phyloP scores from a whole-genome alignment of 2,888 invertebrate genomes.

The Beris morrisii region DNA sequence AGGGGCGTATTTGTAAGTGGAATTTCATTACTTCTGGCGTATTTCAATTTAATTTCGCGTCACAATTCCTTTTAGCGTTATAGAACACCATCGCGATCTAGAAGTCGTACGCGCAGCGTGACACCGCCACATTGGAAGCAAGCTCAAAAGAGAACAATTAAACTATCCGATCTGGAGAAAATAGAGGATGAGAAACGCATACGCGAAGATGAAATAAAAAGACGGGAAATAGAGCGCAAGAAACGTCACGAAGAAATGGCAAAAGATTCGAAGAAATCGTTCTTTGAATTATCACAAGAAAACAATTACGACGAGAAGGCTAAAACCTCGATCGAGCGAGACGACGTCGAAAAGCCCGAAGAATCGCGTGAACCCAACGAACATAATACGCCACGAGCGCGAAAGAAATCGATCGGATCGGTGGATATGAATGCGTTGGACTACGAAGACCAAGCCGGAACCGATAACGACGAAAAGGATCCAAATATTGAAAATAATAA shows the following conservation, averaged over 20 bases:
- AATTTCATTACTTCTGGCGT: not conserved
- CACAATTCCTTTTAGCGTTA: constrained; percentile 65
- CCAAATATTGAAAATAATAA: constrained; percentile 42
- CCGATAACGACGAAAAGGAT: constrained; percentile 56
- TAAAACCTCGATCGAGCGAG: constrained; percentile 45
- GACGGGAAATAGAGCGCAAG: constrained; percentile 60
- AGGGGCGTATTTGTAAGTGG: constrained; percentile 86
- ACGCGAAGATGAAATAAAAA: constrained; percentile 62
- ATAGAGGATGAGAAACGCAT: constrained; percentile 68
- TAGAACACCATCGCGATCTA: constrained; percentile 73
- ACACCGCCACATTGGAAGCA: constrained; percentile 96
- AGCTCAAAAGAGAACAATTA: constrained; percentile 82
- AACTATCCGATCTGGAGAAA: constrained; percentile 77
- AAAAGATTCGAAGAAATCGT: constrained; percentile 54
- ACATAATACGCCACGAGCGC: not conserved
- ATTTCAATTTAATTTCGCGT: not conserved
- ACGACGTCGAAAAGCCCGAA: constrained; percentile 57
- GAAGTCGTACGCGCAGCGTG: constrained; percentile 81
- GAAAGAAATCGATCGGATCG: constrained; percentile 40
- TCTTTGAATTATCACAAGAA: constrained; percentile 56
- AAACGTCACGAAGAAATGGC: constrained; percentile 60
- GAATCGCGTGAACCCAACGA: constrained; percentile 38
- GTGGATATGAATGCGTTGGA: constrained; percentile 75
- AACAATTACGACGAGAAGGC: constrained; percentile 49
- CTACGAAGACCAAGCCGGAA: constrained; percentile 65